These are phyloP conservation scores for Leptinotarsa rubiginosa DNA, from an alignment of 2,888 invertebrate genomes.

Conservation along the genomic window DNA sequence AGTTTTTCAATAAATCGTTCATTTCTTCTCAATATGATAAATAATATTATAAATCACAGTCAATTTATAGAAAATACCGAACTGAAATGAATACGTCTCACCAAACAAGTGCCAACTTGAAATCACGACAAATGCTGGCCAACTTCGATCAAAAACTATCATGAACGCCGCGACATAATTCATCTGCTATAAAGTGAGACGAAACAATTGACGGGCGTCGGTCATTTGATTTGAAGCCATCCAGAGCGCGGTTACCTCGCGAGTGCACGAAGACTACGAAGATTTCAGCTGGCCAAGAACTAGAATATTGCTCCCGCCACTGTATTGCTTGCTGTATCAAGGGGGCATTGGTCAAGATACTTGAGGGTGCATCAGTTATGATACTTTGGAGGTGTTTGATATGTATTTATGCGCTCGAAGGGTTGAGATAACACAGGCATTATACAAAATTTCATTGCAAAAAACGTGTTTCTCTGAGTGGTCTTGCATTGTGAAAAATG, in stretches of 20 bases:
- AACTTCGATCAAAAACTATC: not conserved
- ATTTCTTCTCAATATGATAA: not conserved
- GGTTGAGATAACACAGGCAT: not conserved
- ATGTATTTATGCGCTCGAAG: not conserved
- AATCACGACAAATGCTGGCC: not conserved
- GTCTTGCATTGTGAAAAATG: not conserved
- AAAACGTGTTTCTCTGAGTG: not conserved
- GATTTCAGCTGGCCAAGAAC: slow-evolving; percentile 51
- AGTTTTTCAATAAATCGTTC: not conserved
- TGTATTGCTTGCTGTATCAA: slow-evolving; percentile 17
- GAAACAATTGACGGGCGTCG: slow-evolving; percentile 38
- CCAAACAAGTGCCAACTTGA: not conserved
- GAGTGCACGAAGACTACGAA: slow-evolving; percentile 54
- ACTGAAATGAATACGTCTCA: not conserved
- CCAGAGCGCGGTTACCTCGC: slow-evolving; percentile 57
- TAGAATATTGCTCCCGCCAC: slow-evolving; percentile 46
- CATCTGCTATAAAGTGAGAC: slow-evolving; percentile 19
- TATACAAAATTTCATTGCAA: not conserved
- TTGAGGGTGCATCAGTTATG: slow-evolving; percentile 37
- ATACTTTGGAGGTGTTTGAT: slow-evolving; percentile 5
- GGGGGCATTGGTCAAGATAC: slow-evolving; percentile 42
- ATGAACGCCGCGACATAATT: slow-evolving; percentile 10
- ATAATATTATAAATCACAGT: not conserved
- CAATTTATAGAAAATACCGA: not conserved
- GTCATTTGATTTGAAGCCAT: slow-evolving; percentile 50